Evolutionary conservation across 2,888 invertebrate species (phyloP).

Genomic region (Elegia similella): DNA sequence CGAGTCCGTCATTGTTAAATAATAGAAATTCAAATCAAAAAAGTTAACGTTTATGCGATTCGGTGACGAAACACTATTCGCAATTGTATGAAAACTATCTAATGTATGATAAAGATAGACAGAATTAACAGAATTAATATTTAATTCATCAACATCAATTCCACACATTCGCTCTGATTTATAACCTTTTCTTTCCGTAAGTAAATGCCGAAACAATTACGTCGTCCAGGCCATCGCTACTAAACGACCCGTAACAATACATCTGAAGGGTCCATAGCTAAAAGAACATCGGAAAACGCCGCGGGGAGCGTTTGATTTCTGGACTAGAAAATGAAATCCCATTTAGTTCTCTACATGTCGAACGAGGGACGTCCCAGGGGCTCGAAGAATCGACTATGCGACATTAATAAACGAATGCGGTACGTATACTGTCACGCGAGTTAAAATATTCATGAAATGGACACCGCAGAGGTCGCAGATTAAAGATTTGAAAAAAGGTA

Average conservation of each 20-base stretch:
- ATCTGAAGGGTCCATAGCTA: slow-evolving; percentile 48
- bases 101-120: no score
- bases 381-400: slow-evolving; percentile 49
- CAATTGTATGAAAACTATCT: no score
- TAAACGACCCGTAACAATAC: slow-evolving; percentile 52
- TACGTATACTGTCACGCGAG: slow-evolving; percentile 65
- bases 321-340: slow-evolving; percentile 77
- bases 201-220: slow-evolving; percentile 57
- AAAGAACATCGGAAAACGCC: slow-evolving; percentile 52
- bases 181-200: not conserved
- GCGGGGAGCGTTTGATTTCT: slow-evolving; percentile 67
- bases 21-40: no score
- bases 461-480: slow-evolving; percentile 60
- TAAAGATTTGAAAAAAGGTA: slow-evolving; percentile 55
- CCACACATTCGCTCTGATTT: not conserved
- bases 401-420: slow-evolving; percentile 71
- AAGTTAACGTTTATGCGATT: no score
- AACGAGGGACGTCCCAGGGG: slow-evolving; percentile 47
- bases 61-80: no score
- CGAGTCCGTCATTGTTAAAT: no score
- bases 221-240: slow-evolving; percentile 20
- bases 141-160: slow-evolving; percentile 1
- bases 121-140: no score
- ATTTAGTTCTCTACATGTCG: slow-evolving; percentile 57
- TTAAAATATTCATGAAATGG: slow-evolving; percentile 73